Evolutionary conservation across 2,888 invertebrate species (phyloP).

Genomic region (Nudaria mundana): DNA sequence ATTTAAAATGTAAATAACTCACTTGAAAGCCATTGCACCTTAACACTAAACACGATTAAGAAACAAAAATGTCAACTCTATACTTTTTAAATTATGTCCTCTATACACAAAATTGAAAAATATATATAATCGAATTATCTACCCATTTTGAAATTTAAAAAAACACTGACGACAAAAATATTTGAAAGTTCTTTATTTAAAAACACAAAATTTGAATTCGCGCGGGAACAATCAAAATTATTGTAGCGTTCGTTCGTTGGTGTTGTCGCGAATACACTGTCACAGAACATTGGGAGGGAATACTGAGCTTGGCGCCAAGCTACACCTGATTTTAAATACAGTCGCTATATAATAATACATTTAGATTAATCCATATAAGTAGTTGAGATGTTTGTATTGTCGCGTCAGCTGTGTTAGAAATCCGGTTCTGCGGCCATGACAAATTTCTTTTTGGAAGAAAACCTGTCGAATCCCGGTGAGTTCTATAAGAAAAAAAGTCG

Average conservation of each 20-base stretch:
- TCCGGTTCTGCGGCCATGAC: no score
- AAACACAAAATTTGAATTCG: constrained; percentile 30
- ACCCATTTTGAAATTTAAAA: background rate
- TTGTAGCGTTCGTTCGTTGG: constrained; percentile 37
- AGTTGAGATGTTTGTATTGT: constrained; percentile 3
- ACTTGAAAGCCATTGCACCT: constrained; percentile 29
- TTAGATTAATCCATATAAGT: background rate
- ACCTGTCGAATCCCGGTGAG: no score
- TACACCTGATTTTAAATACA: constrained; percentile 35
- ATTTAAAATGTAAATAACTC: constrained; percentile 15
- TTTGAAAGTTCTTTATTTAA: background rate
- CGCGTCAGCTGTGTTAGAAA: constrained; percentile 2
- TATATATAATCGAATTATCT: background rate
- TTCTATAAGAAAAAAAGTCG: no score
- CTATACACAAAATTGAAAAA: background rate
- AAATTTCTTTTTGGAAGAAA: no score
- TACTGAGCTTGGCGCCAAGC: constrained; percentile 25
- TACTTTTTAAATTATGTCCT: background rate
- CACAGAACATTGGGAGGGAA: constrained; percentile 9
- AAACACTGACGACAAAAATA: constrained; percentile 8
- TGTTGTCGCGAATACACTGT: constrained; percentile 48
- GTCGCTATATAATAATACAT: constrained; percentile 3
- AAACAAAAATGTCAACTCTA: constrained; percentile 12
- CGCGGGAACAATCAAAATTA: constrained; percentile 43
- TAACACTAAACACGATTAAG: constrained; percentile 25